Evolutionary conservation across 2,888 invertebrate genomes (phyloP).

Genomic region (Gastracanthus pulcherrimus): DNA sequence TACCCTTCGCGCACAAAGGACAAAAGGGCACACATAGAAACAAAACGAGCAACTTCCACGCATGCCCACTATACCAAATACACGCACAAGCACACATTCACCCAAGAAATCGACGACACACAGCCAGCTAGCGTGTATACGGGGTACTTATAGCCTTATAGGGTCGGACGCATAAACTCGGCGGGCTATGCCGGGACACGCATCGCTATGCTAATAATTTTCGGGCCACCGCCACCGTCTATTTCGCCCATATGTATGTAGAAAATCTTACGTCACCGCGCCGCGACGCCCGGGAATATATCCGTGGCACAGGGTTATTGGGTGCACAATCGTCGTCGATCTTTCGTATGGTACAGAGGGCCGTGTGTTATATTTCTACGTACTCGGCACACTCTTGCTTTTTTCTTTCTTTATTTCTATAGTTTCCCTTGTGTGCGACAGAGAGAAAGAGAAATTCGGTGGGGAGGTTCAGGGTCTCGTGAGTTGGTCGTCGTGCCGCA

Average conservation of each 20-base stretch:
- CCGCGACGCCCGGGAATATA: slow-evolving; percentile 53
- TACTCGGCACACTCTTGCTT: too few relatives aligned
- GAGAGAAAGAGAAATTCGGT: neutral
- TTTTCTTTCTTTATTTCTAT: too few relatives aligned
- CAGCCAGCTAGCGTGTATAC: too few relatives aligned
- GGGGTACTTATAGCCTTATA: neutral
- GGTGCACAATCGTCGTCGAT: slow-evolving; percentile 45
- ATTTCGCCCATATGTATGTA: too few relatives aligned
- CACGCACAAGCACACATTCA: neutral
- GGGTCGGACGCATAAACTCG: slow-evolving; percentile 67
- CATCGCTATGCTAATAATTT: slow-evolving; percentile 69
- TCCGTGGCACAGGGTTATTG: slow-evolving; percentile 61
- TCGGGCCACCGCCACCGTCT: too few relatives aligned
- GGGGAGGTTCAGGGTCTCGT: too few relatives aligned
- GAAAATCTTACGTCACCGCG: slow-evolving; percentile 61
- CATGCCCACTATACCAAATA: neutral
- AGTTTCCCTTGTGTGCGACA: neutral
- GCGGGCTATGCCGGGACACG: slow-evolving; percentile 72
- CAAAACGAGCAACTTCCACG: slow-evolving; percentile 4
- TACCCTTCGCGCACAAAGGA: neutral
- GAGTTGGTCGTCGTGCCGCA: too few relatives aligned
- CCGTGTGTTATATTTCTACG: too few relatives aligned
- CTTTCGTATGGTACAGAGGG: neutral
- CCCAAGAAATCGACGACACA: too few relatives aligned
- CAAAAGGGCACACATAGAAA: slow-evolving; percentile 17